These are phyloP conservation scores for Trematomus loennbergii DNA, from an alignment of 2,113 vertebrate genomes.

Conservation along the genomic window DNA sequence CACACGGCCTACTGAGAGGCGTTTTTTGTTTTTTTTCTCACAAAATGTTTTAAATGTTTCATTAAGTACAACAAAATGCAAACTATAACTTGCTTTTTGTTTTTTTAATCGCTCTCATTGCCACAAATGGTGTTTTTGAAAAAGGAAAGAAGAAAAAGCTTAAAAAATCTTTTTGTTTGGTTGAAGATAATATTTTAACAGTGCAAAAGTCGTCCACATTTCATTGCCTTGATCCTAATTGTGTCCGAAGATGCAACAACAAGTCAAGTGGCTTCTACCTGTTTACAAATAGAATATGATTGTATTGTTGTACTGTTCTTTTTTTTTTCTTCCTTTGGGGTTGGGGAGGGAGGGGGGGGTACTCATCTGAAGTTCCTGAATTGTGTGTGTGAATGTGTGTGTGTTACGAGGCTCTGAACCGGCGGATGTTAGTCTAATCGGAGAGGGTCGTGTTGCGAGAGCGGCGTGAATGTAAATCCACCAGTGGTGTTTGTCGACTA, in stretches of 20 bases:
- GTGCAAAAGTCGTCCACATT: conserved; percentile 97
- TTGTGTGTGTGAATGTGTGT: not conserved
- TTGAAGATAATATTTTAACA: conserved; percentile 86
- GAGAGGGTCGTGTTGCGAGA: conserved; percentile 1
- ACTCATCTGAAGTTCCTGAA: conserved; percentile 93
- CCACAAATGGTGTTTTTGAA: conserved; percentile 91
- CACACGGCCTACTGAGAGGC: conserved; percentile 88
- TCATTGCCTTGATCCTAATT: conserved; percentile 99
- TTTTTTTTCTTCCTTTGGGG: conserved; percentile 27
- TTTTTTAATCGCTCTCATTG: conserved; percentile 84
- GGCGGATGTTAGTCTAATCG: conserved; percentile 17
- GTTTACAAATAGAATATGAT: conserved; percentile 99
- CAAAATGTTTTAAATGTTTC: conserved; percentile 89
- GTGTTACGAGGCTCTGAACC: conserved; percentile 17
- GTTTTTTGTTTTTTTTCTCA: conserved; percentile 68
- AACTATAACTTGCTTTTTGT: conserved; percentile 44
- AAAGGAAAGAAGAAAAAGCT: conserved; percentile 56
- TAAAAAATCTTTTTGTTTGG: conserved; percentile 82
- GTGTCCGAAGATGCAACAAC: conserved; percentile 99
- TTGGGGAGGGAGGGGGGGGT: conserved; percentile 76
- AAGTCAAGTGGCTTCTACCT: conserved; percentile 99
- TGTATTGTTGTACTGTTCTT: conserved; percentile 95
- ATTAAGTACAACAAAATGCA: conserved; percentile 69
- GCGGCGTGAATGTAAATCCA: conserved; percentile 81
- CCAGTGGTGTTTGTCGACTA: conserved; percentile 69